These are phyloP conservation scores for Venturia canescens DNA, from an alignment of 1,140 invertebrate genomes.

Conservation along the genomic window DNA sequence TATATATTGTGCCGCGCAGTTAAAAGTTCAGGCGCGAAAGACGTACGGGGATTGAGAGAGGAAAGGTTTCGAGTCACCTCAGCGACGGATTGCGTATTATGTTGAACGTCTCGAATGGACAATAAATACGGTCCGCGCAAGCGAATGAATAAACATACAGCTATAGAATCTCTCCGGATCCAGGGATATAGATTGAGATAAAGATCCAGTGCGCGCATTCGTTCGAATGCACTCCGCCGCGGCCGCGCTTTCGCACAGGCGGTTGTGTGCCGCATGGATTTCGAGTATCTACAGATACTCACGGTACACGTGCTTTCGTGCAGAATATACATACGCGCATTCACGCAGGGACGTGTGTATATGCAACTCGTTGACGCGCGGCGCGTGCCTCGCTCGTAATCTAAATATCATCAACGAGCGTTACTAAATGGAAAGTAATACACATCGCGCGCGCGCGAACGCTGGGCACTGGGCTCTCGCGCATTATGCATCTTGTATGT, in stretches of 20 bases:
- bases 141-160: background rate
- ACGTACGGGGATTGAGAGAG: background rate
- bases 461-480: slow-evolving; percentile 2
- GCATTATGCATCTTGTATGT: slow-evolving; percentile 14
- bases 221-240: background rate
- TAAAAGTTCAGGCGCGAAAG: slow-evolving; percentile 14
- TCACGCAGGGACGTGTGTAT: background rate
- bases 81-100: background rate
- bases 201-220: slow-evolving; percentile 37
- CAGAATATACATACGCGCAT: background rate
- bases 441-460: too few species aligned
- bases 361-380: slow-evolving; percentile 33
- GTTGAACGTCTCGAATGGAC: slow-evolving; percentile 14
- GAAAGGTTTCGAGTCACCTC: background rate
- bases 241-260: background rate
- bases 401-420: slow-evolving; percentile 56
- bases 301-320: background rate
- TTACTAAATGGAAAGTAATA: slow-evolving; percentile 56
- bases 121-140: slow-evolving; percentile 1
- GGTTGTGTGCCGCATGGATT: background rate
- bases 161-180: slow-evolving; percentile 2
- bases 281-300: background rate
- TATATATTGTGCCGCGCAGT: background rate
- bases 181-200: background rate
- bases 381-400: slow-evolving; percentile 45